These are phyloP conservation scores for Dolichoris vasculosae DNA, from an alignment of 1,140 invertebrate genomes.

Conservation along the genomic window DNA sequence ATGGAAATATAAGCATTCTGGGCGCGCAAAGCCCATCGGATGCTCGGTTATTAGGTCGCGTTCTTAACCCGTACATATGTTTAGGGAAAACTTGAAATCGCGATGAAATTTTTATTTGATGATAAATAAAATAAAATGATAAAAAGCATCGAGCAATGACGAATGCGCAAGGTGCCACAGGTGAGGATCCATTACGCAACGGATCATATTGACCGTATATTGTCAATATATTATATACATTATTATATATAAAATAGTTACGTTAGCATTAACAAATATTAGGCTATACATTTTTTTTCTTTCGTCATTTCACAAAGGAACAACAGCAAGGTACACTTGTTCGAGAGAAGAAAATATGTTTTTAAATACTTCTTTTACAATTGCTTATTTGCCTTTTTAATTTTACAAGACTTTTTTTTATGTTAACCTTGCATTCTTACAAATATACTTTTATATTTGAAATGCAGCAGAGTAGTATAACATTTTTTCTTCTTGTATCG, in stretches of 20 bases:
- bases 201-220: conserved; percentile 65
- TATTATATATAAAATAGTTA: conserved; percentile 39
- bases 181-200: conserved; percentile 71
- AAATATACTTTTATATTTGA: no score
- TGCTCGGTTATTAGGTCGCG: conserved; percentile 70
- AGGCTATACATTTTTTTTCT: conserved; percentile 22
- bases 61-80: conserved; percentile 70
- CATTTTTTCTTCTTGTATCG: no score
- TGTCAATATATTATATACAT: conserved; percentile 46
- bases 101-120: conserved; percentile 60
- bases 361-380: neutral
- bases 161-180: conserved; percentile 61
- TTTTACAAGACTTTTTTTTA: no score
- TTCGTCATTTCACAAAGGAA: conserved; percentile 2
- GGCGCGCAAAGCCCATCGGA: conserved; percentile 73
- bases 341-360: neutral
- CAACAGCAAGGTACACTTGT: conserved; percentile 25
- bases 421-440: no score
- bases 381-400: neutral
- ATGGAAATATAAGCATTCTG: conserved; percentile 63
- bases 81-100: conserved; percentile 55
- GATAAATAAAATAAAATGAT: conserved; percentile 67
- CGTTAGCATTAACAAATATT: conserved; percentile 24
- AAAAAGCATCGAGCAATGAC: conserved; percentile 54
- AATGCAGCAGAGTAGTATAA: no score